These are phyloP conservation scores for Lasioglossum lativentre DNA, from an alignment of 2,888 invertebrate species.

Conservation along the genomic window DNA sequence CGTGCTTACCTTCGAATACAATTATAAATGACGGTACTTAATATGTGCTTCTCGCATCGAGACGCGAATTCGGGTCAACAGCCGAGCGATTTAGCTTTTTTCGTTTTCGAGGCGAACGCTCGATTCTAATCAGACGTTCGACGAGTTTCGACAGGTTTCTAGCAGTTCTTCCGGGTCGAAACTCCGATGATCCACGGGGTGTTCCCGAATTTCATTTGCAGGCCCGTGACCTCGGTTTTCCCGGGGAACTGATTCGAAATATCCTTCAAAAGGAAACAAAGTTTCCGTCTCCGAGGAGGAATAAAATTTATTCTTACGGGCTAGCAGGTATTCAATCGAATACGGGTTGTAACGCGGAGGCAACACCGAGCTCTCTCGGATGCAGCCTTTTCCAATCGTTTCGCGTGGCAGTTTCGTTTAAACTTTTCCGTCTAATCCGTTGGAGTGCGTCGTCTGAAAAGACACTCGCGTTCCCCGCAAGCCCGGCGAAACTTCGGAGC, in stretches of 20 bases:
- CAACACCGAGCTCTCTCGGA: conserved; percentile 27
- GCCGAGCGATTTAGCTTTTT: not conserved
- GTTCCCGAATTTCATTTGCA: not conserved
- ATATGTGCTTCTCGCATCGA: not conserved
- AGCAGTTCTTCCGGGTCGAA: not conserved
- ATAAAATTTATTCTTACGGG: not conserved
- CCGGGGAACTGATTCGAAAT: not conserved
- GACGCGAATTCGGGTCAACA: not conserved
- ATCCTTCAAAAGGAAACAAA: not conserved
- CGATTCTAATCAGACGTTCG: not conserved
- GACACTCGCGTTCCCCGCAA: conserved; percentile 49
- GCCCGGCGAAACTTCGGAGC: conserved; percentile 49
- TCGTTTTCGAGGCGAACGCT: not conserved
- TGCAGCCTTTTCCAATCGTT: conserved; percentile 72
- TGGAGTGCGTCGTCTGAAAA: conserved; percentile 68
- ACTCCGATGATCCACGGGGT: not conserved
- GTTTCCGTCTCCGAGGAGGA: not conserved
- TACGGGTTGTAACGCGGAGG: conserved; percentile 22
- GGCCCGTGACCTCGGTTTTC: not conserved
- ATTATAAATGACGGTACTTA: conserved; percentile 12
- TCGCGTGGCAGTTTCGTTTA: conserved; percentile 70
- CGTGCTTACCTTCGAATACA: not conserved
- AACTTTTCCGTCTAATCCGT: conserved; percentile 75
- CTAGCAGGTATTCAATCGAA: conserved; percentile 31
- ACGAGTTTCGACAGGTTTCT: not conserved